Base-by-base conservation (phyloP, 2,888 invertebrate genomes). In the Esperia sulphurella region DNA sequence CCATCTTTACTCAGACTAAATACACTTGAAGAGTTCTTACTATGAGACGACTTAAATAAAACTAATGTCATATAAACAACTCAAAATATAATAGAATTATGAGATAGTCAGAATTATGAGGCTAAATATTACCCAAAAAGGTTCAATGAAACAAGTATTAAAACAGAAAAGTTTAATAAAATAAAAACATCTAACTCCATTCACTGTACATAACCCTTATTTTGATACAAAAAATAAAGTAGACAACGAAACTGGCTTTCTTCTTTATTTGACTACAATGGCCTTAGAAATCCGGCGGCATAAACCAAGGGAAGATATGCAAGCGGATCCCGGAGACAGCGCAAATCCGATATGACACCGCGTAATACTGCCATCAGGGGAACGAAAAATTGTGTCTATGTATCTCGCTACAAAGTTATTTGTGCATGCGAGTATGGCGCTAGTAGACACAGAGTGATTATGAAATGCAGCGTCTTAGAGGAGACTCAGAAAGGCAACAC, bases 311-410 rank as follows among this genome's bases (percentile, higher is more conserved):
- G 21, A n/a, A 30, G 47, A 42, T 37, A 38, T 42, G 41, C 41
- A 46, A 8, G 47, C 41, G 41, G 29, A 28, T 14, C 31, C 42
- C 37, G 45, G 42, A 50, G 45, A 43, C 35, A 35, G 10, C 12
- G 50, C 41, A 47, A 50, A 50, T 50, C 44, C 44, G 37, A 50
- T 46, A 50, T 50, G 50, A 46, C 46, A 41, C 39, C 30, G 35
- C 41, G 50, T 46, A 43, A 50, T 50, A 21, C 40, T 14, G 8
- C 1, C 8, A 5, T 2, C 39, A 5, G 39, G 39, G 14, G 14
- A 14, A 14, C 8, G 39, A 14, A 14, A 39, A 37, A 13, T 13
- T 37, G 37, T 37, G 37, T 37, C 37, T 35, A n/a, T 6, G 37
- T 37, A n/a, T 37, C 10, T 6, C 10, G 8, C 37, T 1, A 37